Evolutionary conservation across 2,888 invertebrate species (phyloP).

Genomic region (Ormyrus labotus): DNA sequence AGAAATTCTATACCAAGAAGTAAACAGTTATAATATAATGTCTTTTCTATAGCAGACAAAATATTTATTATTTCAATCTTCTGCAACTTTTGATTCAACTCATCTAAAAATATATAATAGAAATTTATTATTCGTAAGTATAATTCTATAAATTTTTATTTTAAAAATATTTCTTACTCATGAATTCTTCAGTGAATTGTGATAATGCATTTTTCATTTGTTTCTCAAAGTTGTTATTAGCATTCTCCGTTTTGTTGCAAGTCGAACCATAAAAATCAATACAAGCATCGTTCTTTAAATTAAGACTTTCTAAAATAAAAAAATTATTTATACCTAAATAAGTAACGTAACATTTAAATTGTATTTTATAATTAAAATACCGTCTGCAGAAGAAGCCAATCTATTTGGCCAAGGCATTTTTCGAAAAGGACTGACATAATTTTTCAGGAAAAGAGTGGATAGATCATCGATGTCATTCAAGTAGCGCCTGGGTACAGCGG

Average conservation of each 20-base stretch:
- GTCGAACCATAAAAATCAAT: constrained; percentile 19
- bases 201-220: not conserved
- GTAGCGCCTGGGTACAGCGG: no score
- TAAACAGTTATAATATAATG: constrained; percentile 27
- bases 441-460: no score
- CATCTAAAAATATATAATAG: not conserved
- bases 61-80: not conserved
- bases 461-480: no score
- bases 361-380: no score
- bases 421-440: no score
- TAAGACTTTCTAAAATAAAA: not conserved
- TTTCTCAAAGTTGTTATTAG: not conserved
- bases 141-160: no score
- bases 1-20: constrained; percentile 4
- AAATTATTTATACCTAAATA: constrained; percentile 8
- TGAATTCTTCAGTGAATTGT: no score
- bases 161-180: no score
- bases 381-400: no score
- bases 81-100: not conserved
- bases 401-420: no score
- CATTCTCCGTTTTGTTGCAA: constrained; percentile 1
- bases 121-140: no score
- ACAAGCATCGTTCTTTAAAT: not conserved
- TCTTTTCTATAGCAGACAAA: not conserved
- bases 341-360: no score